Evolutionary conservation across 2,113 vertebrate genomes (phyloP), one percentile per base, ranked within the genome.

Genomic region (Zapornia atra): DNA sequence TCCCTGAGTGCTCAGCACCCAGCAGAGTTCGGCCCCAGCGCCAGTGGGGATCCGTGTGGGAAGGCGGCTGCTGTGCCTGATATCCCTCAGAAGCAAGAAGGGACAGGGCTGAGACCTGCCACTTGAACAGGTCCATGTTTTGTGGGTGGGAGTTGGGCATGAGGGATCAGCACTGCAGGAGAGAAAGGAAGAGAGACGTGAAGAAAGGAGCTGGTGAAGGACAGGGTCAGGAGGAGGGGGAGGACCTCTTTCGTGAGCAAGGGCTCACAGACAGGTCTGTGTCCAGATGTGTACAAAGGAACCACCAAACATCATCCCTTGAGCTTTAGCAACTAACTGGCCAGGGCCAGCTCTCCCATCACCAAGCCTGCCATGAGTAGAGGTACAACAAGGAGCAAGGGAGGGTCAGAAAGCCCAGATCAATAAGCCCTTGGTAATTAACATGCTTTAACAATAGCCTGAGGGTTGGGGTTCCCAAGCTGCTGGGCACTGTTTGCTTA

Each of bases 381-480:
- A 86, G 6, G n/a, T 54, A 21, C 59, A 70, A 22, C 13, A 3
- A 5, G 42, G 59, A 73, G 53, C 29, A 59, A 36, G 56, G 64
- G 31, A 86, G 59, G 40, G 60, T 26, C 2, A 4, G 42, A 68
- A 88, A 89, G 65, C 72, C 51, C 51, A 57, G 69, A 90, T 94
- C 88, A 78, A 95, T 88, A 91, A 94, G 88, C 34, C 20, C 57
- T 76, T 80, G 81, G 91, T 91, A 96, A 94, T 96, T 86, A 96
- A 82, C 9, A 6, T 84, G 60, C 77, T 91, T 87, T 92, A 92
- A 77, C 72, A 60, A 95, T 29, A 94, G 89, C 91, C 86, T 89
- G 33, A 44, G 81, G 83, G 69, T 38, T 81, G 61, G 63, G 83
- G 71, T 94, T 91, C 82, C 81, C 66, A 85, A 80, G 78, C 65